Percentiles rank a stretch among this genome's conserved stretches.
Evolutionary conservation across 2,888 invertebrate species (phyloP).

Genomic region (Stenchaetothrips biformis): DNA sequence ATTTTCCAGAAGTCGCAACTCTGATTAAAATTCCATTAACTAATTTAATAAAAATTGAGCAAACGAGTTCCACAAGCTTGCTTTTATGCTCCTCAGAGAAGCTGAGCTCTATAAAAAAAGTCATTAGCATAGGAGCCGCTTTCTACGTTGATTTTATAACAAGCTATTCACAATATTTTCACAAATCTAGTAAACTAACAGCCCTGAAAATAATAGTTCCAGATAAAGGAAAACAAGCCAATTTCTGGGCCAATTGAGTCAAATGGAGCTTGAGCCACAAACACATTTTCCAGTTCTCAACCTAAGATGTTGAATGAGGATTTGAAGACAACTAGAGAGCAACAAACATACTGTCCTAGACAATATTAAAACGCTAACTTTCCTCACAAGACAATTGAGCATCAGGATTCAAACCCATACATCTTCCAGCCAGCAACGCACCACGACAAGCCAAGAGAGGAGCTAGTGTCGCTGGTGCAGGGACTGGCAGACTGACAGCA

Average conservation of each 20-base stretch:
- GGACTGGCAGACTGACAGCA: background rate
- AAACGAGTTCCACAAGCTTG: background rate
- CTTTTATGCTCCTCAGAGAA: background rate
- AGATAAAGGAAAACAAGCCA: background rate
- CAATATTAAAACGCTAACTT: too few species aligned
- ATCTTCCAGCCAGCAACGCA: background rate
- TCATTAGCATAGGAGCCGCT: too few species aligned
- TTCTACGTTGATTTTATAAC: too few species aligned
- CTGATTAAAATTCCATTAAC: background rate
- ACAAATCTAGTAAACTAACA: too few species aligned
- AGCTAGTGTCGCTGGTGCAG: background rate
- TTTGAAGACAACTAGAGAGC: background rate
- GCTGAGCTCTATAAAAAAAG: too few species aligned
- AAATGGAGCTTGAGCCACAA: conserved; percentile 12
- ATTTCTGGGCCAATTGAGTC: background rate
- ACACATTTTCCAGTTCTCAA: conserved; percentile 1
- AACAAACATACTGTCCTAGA: background rate
- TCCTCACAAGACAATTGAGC: background rate
- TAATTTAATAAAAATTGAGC: background rate
- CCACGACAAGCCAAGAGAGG: background rate
- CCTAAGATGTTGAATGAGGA: background rate
- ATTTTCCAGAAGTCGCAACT: background rate
- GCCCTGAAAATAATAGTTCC: too few species aligned
- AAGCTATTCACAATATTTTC: too few species aligned
- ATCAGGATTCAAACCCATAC: background rate